Base-by-base conservation (phyloP, 2,888 invertebrate species). In the Heliconius ethilla region DNA sequence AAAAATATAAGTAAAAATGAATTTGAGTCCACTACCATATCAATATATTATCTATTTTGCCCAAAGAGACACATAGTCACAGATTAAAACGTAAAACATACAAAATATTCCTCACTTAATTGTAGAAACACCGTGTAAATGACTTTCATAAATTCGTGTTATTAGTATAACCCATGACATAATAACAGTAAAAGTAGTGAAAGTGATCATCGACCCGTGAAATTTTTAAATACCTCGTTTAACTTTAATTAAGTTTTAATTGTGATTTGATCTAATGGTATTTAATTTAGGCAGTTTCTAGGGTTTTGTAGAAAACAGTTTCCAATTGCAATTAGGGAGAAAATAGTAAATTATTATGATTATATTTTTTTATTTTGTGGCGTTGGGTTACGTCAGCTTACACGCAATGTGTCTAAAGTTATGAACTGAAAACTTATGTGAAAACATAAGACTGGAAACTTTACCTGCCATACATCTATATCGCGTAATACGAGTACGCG, bases 181-280 rank as follows among this genome's bases (percentile, higher is more conserved):
- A 76, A 79, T 70, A 63, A 65, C 33, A 51, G 80, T 76, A 80
- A 78, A 78, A 80, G 76, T 59, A 67, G 67, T 51, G 80, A 81
- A 79, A 81, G 80, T 78, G 51, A 75, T 75, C 70, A 70, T 59
- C 73, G 75, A 62, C 55, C 51, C 75, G 79, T 81, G 66, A 77
- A 79, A 81, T 81, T 81, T 78, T 77, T 79, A 81, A 81, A 78
- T 72, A 45, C 33, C 74, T 76, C 77, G 69, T 80, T 78, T 65
- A 51, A 70, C 37, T 70, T 6, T 67, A 59, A 72, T 65, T 40
- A 73, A 51, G 51, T 15, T 33, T 70, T 72, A 33, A 62, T 66
- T 51, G 66, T 27, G 27, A 37, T 33, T 76, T 33, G 22, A 25
- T 33, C 33, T 72, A n/a, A 69, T 40, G 69, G 40, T 25, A 25